phyloP scores from a whole-genome alignment of 2,888 invertebrate species.

The Rambutsinella grinnellia region DNA sequence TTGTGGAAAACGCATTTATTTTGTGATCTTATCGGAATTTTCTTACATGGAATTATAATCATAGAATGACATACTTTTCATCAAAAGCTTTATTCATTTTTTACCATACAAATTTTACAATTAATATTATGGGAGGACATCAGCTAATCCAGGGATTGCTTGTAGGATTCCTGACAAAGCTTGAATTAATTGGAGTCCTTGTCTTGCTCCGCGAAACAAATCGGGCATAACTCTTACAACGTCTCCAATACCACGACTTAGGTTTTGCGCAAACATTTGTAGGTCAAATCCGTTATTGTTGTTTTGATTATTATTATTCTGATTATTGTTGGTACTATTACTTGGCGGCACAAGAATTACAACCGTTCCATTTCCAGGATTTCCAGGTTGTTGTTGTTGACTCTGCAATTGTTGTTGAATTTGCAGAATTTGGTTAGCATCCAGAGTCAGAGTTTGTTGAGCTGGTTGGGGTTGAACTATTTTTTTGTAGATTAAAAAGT shows the following conservation, averaged over 20 bases:
- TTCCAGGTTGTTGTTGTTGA: slow-evolving; percentile 8
- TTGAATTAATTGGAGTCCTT: slow-evolving; percentile 60
- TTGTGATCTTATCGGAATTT: no score
- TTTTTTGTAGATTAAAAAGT: no score
- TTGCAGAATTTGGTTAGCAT: no score
- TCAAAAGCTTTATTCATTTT: not conserved
- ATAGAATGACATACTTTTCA: no score
- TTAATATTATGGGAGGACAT: slow-evolving; percentile 36
- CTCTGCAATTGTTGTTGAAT: slow-evolving; percentile 19
- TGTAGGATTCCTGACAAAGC: slow-evolving; percentile 51
- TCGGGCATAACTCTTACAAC: slow-evolving; percentile 64
- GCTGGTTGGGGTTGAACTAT: no score
- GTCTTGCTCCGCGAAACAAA: slow-evolving; percentile 64
- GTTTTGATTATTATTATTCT: slow-evolving; percentile 13
- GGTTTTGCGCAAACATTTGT: slow-evolving; percentile 38
- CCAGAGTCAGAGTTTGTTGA: no score
- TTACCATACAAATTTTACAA: no score
- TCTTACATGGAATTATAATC: no score
- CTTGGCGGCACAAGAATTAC: not conserved
- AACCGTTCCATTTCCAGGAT: slow-evolving; percentile 4
- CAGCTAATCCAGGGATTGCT: slow-evolving; percentile 52
- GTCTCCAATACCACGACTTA: slow-evolving; percentile 59
- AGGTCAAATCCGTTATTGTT: slow-evolving; percentile 35
- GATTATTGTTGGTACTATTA: slow-evolving; percentile 19
- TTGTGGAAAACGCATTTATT: no score